Base-by-base conservation (phyloP, 2,797 vertebrate species). In the Delichon dasypus region DNA sequence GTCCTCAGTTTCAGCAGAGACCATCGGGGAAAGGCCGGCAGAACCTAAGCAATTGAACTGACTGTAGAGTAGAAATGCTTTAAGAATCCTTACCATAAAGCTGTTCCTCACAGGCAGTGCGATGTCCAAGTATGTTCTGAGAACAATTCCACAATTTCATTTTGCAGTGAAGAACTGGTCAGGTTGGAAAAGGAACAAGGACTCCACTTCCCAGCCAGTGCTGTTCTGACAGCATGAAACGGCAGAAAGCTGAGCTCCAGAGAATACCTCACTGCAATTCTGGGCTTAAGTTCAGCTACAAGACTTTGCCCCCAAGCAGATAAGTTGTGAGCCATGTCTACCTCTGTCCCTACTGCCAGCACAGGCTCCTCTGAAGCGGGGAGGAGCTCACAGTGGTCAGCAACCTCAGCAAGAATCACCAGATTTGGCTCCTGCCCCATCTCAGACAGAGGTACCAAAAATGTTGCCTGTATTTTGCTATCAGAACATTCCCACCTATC, bases 291-390 rank as follows among this genome's bases (percentile, higher is more conserved):
- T 94, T 96, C 95, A 95, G 70, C 65, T 48, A 23, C 34, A 85
- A 94, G 96, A 96, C 96, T 96, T 96, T 96, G 95, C 88, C 96
- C 96, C 62, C 4, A 0, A 51, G 89, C 76, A 94, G 88, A 78
- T 94, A 90, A 96, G 48, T 78, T 61, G 51, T 19, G 36, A 96
- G 47, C 62, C 0, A 0, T 51, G 53, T 85, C 93, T 70, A 47
- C 76, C 89, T 89, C 48, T 32, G 57, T 16, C 51, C 81, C 88
- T 88, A 72, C 85, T 77, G 72, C 89, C 83, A 89, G 89, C 54
- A 92, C 38, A 7, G 79, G n/a, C 53, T 92, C 44, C 85, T 94
- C 68, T 12, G 7, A n/a, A 68, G 77, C 2, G 2, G 44, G 68
- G 79, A 57, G 88, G 82, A 92, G 94, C 82, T 67, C 78, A 34